phyloP scores from a whole-genome alignment of 2,888 invertebrate species.

The Tromatobia lineatoria region DNA sequence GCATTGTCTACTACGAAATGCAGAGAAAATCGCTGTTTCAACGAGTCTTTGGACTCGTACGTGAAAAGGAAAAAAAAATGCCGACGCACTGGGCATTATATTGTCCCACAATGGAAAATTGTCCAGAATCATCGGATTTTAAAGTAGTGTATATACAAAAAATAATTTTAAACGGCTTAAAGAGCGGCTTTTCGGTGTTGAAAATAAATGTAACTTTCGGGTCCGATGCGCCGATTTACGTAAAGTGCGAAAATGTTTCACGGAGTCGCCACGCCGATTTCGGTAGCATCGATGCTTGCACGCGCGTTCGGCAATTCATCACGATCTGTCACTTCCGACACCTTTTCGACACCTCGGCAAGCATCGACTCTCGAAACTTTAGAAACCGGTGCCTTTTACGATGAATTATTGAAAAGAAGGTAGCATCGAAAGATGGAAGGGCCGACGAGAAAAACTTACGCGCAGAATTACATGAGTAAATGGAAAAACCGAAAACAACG shows the following conservation, averaged over 20 bases:
- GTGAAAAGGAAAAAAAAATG: constrained; percentile 41
- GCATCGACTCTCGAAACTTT: constrained; percentile 37
- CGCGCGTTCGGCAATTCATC: constrained; percentile 57
- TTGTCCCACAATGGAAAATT: constrained; percentile 47
- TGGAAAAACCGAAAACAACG: not conserved
- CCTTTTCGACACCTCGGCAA: constrained; percentile 46
- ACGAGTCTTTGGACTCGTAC: constrained; percentile 8
- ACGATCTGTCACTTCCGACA: constrained; percentile 46
- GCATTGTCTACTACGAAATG: not conserved
- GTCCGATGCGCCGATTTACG: constrained; percentile 62
- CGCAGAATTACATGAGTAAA: not conserved
- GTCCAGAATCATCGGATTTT: constrained; percentile 58
- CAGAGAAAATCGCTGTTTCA: constrained; percentile 9
- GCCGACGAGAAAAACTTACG: not conserved
- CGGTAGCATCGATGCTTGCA: constrained; percentile 37
- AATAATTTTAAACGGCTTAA: constrained; percentile 63
- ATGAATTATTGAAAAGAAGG: constrained; percentile 6
- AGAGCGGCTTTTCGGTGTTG: constrained; percentile 47
- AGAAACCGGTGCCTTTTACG: constrained; percentile 33
- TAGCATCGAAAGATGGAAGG: not conserved
- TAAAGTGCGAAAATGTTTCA: constrained; percentile 82
- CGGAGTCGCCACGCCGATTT: constrained; percentile 76
- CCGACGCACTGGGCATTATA: constrained; percentile 56
- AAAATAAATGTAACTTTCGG: constrained; percentile 56
- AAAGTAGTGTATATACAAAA: constrained; percentile 48